phyloP scores from a whole-genome alignment of 2,888 invertebrate genomes.

The Ypsolopha scabrella region DNA sequence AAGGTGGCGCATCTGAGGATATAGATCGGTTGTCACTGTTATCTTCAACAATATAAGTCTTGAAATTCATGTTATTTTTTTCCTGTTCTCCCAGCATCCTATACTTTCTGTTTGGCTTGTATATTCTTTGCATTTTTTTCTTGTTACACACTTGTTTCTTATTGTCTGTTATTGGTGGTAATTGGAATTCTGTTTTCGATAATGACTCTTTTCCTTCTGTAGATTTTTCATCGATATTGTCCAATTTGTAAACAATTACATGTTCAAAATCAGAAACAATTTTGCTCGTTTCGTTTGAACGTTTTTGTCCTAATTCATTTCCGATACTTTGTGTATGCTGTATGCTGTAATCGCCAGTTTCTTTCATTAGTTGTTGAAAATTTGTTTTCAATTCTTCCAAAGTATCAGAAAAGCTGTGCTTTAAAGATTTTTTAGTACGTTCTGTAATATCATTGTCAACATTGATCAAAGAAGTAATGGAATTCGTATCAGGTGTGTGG shows the following conservation, averaged over 20 bases:
- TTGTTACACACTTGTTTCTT: constrained; percentile 33
- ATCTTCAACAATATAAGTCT: constrained; percentile 45
- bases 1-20: constrained; percentile 45
- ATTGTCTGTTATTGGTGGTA: constrained; percentile 44
- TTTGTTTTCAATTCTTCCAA: constrained; percentile 45
- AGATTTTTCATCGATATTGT: not conserved
- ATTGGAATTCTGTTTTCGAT: constrained; percentile 19
- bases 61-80: constrained; percentile 32
- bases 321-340: too few relatives aligned
- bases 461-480: constrained; percentile 39
- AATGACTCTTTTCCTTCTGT: constrained; percentile 17
- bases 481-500: constrained; percentile 52
- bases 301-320: too few relatives aligned
- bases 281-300: not conserved
- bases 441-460: not conserved
- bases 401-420: constrained; percentile 36
- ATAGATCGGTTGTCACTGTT: constrained; percentile 40
- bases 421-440: not conserved
- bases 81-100: constrained; percentile 39
- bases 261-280: not conserved
- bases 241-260: not conserved
- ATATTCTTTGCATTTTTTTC: constrained; percentile 33
- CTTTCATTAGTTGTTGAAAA: constrained; percentile 39
- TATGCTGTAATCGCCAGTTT: constrained; percentile 21
- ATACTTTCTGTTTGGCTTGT: constrained; percentile 35